Conservation (phyloP, 2,888 invertebrate species). For the Polymixis lichenea region DNA sequence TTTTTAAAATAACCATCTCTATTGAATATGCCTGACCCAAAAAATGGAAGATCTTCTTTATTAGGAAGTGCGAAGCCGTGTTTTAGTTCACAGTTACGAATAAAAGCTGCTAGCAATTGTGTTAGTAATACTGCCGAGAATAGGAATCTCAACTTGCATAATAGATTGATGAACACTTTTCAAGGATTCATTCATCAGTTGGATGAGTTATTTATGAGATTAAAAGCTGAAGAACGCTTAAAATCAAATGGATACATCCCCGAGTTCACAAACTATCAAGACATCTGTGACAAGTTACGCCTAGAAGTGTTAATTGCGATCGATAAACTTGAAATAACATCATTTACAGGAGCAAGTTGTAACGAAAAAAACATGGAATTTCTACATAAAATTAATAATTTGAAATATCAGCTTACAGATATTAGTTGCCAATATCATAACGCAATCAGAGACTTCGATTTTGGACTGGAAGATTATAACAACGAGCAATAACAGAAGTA, state of each 20-base stretch:
- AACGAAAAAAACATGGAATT: constrained; percentile 41
- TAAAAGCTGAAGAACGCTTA: constrained; percentile 46
- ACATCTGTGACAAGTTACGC: constrained; percentile 63
- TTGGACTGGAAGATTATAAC: neutral
- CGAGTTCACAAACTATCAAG: constrained; percentile 50
- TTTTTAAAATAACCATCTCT: neutral
- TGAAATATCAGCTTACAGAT: constrained; percentile 54
- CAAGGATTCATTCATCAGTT: constrained; percentile 45
- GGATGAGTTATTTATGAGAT: constrained; percentile 47
- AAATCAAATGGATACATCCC: constrained; percentile 35
- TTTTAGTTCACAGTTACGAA: constrained; percentile 4
- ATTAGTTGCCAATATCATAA: constrained; percentile 58
- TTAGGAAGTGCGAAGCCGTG: neutral
- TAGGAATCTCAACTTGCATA: constrained; percentile 5
- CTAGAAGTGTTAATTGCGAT: constrained; percentile 63
- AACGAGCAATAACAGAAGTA: neutral
- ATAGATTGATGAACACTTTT: constrained; percentile 40
- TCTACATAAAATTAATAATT: constrained; percentile 48
- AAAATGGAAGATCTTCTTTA: constrained; percentile 9
- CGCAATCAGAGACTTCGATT: constrained; percentile 45
- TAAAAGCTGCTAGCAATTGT: constrained; percentile 3
- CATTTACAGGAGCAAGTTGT: constrained; percentile 21
- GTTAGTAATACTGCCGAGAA: neutral
- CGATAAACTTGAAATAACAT: constrained; percentile 57
- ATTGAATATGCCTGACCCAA: constrained; percentile 19